Evolutionary conservation across 2,888 invertebrate genomes (phyloP).

Genomic region (Coronaproctus castanopsis): DNA sequence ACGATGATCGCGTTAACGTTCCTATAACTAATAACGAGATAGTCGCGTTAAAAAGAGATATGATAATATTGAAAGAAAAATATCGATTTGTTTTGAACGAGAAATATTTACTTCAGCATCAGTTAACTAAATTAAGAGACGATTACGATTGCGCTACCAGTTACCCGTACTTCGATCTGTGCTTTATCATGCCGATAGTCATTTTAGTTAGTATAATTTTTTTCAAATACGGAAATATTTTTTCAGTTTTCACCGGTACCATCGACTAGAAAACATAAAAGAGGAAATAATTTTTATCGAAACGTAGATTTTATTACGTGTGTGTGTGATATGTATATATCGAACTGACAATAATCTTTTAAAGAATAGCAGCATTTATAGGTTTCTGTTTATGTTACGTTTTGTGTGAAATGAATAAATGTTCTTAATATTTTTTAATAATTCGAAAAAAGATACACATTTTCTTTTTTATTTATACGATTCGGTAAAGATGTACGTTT

Average conservation of each 20-base stretch:
- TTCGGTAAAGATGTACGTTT: too few species aligned
- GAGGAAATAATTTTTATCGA: too few species aligned
- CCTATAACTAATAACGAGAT: background rate
- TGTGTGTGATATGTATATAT: too few species aligned
- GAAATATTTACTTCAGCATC: constrained; percentile 37
- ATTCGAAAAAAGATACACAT: too few species aligned
- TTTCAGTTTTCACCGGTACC: constrained; percentile 6
- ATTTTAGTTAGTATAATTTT: constrained; percentile 6
- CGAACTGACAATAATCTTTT: too few species aligned
- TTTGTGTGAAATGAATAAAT: too few species aligned
- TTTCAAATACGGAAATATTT: constrained; percentile 12
- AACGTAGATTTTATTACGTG: too few species aligned
- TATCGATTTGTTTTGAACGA: constrained; percentile 28
- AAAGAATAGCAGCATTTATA: too few species aligned
- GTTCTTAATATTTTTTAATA: too few species aligned
- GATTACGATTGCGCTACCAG: constrained; percentile 28
- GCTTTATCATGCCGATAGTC: constrained; percentile 8
- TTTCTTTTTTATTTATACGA: too few species aligned
- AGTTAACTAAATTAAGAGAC: constrained; percentile 36
- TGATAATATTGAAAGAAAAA: constrained; percentile 4
- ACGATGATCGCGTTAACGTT: background rate
- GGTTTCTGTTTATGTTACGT: too few species aligned
- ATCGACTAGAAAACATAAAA: background rate
- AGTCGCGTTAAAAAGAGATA: background rate
- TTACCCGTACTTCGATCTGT: constrained; percentile 13